Base-by-base conservation (phyloP, 2,797 vertebrate species). In the Todus mexicanus region DNA sequence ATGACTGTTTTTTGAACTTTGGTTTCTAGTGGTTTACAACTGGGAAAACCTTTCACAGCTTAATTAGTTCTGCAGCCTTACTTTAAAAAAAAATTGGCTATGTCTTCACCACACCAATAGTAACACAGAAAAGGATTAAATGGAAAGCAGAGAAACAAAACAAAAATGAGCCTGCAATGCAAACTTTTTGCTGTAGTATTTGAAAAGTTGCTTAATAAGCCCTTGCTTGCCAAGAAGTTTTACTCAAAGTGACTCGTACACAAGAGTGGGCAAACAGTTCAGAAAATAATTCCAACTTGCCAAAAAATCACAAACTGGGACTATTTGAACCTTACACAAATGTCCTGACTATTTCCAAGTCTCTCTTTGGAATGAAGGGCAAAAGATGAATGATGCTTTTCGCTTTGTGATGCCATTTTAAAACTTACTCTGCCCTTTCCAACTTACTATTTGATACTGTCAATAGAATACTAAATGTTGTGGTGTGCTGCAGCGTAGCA, bases 1-100 rank as follows among this genome's bases (percentile, higher is more conserved):
- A 96, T 97, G 96, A 97, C 97, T 98, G 95, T 98, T 98, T 98
- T 97, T 97, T 97, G 97, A 98, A 98, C 96, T 98, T 97, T 97
- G 94, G 95, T 97, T 95, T 95, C 97, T 98, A 96, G 97, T 97
- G 97, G 96, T 96, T 97, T 98, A 90, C 96, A 96, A 94, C 96
- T 97, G 97, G 96, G 97, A 97, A 97, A 97, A 97, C 95, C 96
- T 97, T 97, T 97, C 96, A 97, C 97, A 93, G 96, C 97, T 97
- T 98, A 97, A 98, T 98, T 98, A 97, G 97, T 97, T 97, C 95
- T 96, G 92, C 96, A 97, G 96, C 93, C 94, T 95, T 96, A 96
- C 95, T 97, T 96, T 90, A 96, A 96, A 97, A 97, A 95, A 96
- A 97, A 96, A 94, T 94, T 97, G 96, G 96, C 95, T 91, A 63